Base-by-base conservation (phyloP, 2,888 invertebrate genomes). In the Agrotis puta region DNA sequence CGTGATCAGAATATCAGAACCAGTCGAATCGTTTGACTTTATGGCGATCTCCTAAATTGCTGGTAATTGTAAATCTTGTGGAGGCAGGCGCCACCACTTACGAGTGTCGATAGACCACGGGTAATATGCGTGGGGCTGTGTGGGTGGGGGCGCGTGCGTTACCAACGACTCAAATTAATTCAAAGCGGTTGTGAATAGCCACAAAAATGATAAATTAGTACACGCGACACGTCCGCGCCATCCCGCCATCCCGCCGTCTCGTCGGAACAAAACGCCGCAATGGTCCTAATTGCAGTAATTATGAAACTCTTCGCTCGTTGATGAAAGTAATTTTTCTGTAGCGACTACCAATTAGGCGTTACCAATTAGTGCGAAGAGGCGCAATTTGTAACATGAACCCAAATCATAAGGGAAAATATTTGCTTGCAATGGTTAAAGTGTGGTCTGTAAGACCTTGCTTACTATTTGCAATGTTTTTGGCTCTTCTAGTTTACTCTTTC, bases 261-360 rank as follows among this genome's bases (percentile, higher is more conserved):
- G 88, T 87, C 90, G 87, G 91, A 90, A 92, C 92, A 92, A 92
- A 93, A 92, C 91, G 89, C 90, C 88, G 90, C 91, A 88, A 89
- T 90, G 89, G 85, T 90, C 93, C 91, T 94, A 94, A 94, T 94
- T 93, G 92, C 93, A 88, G 92, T 92, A 92, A 94, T 94, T 94
- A 93, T 93, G 93, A 92, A 94, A 94, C 94, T 94, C 95, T 94
- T 95, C 93, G 92, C 92, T 91, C 92, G 92, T 90, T 94, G 93
- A 95, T 94, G 94, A 92, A 93, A 94, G 94, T 92, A 92, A 94
- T 95, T 95, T 94, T 94, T 94, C 92, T 93, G 92, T 90, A 90
- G 93, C 90, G 93, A 93, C 93, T 92, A 92, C 93, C 93, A 94
- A 93, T 94, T 94, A 94, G 91, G 91, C 89, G 90, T 92, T 89